Evolutionary conservation across 2,888 invertebrate species (phyloP).

Genomic region (Nineta flava): DNA sequence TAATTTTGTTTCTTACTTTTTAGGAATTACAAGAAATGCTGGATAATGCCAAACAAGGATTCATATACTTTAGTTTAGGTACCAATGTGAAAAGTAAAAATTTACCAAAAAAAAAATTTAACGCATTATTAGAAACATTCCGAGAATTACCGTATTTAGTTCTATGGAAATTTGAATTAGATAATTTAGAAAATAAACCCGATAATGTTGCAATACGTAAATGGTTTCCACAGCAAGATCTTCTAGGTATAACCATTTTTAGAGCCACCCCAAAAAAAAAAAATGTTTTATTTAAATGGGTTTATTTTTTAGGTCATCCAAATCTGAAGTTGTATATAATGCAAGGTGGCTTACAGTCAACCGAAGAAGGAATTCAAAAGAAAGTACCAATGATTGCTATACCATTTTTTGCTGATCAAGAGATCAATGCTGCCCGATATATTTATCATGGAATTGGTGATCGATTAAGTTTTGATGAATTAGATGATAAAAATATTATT

Average conservation of each 20-base stretch:
- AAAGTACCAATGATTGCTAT: constrained; percentile 27
- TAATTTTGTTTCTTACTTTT: not conserved
- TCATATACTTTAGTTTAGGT: constrained; percentile 19
- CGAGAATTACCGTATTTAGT: constrained; percentile 15
- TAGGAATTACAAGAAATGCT: constrained; percentile 15
- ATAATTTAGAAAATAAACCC: constrained; percentile 18
- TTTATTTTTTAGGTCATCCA: constrained; percentile 21
- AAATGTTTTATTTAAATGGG: not conserved
- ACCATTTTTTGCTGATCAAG: constrained; percentile 28
- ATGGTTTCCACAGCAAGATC: constrained; percentile 27
- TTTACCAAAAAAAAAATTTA: constrained; percentile 13
- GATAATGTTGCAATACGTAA: constrained; percentile 25
- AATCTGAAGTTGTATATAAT: constrained; percentile 31
- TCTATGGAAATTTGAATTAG: constrained; percentile 17
- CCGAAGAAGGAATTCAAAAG: constrained; percentile 27
- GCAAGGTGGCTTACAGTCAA: constrained; percentile 30
- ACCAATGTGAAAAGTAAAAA: constrained; percentile 15
- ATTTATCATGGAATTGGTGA: constrained; percentile 20
- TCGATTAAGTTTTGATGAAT: constrained; percentile 18
- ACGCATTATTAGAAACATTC: constrained; percentile 15
- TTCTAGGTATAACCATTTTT: constrained; percentile 18
- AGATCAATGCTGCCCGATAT: constrained; percentile 19
- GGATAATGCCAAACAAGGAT: constrained; percentile 15
- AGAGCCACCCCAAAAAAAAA: not conserved
- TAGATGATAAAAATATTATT: not conserved